phyloP scores from a whole-genome alignment of 1,140 invertebrate genomes.

The Micrasema longulum region DNA sequence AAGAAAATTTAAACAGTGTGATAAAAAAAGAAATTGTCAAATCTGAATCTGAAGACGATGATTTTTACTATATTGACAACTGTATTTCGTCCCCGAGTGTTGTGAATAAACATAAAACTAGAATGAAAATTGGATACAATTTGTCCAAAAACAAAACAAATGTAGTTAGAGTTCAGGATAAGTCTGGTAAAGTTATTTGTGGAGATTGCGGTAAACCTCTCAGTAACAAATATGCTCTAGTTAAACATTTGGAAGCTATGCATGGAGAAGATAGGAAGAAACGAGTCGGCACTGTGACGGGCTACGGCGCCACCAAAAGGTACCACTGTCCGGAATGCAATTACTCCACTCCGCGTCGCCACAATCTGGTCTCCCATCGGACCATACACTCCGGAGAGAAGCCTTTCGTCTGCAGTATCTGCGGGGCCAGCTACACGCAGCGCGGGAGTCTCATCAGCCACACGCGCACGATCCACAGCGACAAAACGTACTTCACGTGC shows the following conservation, averaged over 20 bases:
- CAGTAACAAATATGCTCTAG: not conserved
- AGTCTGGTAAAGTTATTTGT: conserved; percentile 19
- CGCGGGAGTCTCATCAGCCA: conserved; percentile 65
- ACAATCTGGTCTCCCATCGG: conserved; percentile 64
- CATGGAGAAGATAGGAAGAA: conserved; percentile 13
- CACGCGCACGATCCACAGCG: conserved; percentile 65
- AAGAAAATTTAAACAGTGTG: not conserved
- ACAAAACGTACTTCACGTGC: conserved; percentile 68
- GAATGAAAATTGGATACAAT: not conserved
- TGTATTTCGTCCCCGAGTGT: not conserved
- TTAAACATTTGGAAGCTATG: not conserved
- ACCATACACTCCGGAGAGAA: conserved; percentile 68
- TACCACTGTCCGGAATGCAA: conserved; percentile 63
- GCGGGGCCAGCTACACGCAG: conserved; percentile 71
- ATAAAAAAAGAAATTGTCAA: conserved; percentile 4
- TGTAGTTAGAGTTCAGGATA: not conserved
- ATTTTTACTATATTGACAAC: not conserved
- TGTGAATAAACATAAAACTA: not conserved
- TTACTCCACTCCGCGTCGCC: conserved; percentile 63
- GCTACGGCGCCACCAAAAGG: conserved; percentile 58
- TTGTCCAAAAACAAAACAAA: not conserved
- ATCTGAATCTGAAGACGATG: conserved; percentile 10
- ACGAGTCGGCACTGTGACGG: conserved; percentile 58
- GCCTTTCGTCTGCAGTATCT: conserved; percentile 67
- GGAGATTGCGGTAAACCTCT: conserved; percentile 6